A percentile compares a stretch with the other conserved stretches of the same genome.
phyloP scores from a whole-genome alignment of 2,113 vertebrate genomes.

The Onychostoma macrolepis region DNA sequence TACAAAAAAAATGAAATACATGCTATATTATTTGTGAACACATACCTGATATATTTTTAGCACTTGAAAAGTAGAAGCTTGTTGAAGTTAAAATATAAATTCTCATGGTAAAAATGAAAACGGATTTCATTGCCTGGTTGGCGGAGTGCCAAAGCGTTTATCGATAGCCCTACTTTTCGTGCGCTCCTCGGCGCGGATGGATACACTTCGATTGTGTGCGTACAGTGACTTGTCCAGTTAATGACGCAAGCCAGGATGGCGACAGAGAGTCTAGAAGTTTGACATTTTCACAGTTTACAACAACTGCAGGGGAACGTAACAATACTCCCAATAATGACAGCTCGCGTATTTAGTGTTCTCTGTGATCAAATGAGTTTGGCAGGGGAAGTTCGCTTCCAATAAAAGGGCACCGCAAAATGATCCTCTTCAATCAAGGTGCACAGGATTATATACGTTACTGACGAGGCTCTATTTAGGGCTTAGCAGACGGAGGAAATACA shows the following conservation, averaged over 20 bases:
- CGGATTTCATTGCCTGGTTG: background rate
- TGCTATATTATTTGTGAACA: background rate
- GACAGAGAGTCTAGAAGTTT: conserved; percentile 85
- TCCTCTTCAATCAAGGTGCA: conserved; percentile 34
- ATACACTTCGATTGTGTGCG: conserved; percentile 74
- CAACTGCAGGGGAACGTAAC: conserved; percentile 79
- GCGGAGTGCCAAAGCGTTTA: conserved; percentile 42
- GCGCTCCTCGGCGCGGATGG: conserved; percentile 74
- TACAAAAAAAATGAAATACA: background rate
- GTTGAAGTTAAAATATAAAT: background rate
- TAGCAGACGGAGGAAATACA: background rate
- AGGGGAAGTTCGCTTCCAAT: conserved; percentile 4
- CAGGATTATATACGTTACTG: background rate
- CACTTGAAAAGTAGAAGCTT: background rate
- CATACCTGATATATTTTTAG: background rate
- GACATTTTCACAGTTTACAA: conserved; percentile 85
- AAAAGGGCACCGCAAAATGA: conserved; percentile 15
- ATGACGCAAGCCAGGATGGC: conserved; percentile 83
- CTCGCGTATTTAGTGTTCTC: conserved; percentile 53
- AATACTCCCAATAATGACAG: conserved; percentile 64
- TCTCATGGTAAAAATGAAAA: background rate
- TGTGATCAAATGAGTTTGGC: conserved; percentile 34
- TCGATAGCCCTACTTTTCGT: conserved; percentile 52
- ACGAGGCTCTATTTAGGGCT: background rate
- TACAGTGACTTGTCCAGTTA: conserved; percentile 78